Conservation (phyloP, 1,140 invertebrate species). For the Babylonia areolata region DNA sequence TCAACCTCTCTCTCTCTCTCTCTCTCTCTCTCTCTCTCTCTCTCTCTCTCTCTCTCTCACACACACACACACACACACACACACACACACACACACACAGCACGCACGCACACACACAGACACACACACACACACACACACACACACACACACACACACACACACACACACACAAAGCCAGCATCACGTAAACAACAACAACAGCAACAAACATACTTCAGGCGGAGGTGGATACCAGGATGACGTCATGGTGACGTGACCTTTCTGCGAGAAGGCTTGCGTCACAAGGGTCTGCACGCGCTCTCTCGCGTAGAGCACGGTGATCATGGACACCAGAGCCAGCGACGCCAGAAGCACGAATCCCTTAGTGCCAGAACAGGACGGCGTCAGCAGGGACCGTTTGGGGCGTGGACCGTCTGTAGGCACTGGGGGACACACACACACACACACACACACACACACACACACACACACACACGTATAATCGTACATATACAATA, state of each 20-base stretch:
- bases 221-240: not conserved
- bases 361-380: not conserved
- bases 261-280: not conserved
- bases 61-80: too few species aligned
- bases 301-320: conserved; percentile 11
- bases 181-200: not conserved
- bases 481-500: not conserved
- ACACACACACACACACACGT: conserved; percentile 11
- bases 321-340: not conserved
- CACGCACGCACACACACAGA: not conserved
- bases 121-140: conserved; percentile 4
- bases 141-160: not conserved
- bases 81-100: too few species aligned
- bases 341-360: not conserved
- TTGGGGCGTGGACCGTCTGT: not conserved
- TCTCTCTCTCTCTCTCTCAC: too few species aligned
- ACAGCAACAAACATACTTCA: not conserved
- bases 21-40: too few species aligned
- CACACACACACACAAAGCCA: not conserved
- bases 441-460: conserved; percentile 3
- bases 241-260: not conserved
- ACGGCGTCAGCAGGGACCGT: not conserved
- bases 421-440: not conserved
- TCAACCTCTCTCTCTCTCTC: too few species aligned
- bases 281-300: conserved; percentile 8